These are phyloP conservation scores for Drosophila willistoni DNA, from an alignment of 1,140 invertebrate species.

Conservation along the genomic window DNA sequence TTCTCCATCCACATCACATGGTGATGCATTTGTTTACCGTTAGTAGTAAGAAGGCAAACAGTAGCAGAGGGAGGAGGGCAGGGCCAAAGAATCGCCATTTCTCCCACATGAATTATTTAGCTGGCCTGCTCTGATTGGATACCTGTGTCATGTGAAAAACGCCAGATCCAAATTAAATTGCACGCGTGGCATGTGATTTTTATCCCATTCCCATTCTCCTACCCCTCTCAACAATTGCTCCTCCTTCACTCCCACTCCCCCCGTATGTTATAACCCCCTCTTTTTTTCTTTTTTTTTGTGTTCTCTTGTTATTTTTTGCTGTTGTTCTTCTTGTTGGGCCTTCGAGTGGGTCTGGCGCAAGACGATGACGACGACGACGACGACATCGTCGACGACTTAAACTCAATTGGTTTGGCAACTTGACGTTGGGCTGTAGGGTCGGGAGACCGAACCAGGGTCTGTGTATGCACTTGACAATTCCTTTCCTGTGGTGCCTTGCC, in stretches of 20 bases:
- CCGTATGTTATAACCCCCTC: too few species aligned
- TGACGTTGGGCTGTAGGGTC: constrained; percentile 35
- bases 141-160: constrained; percentile 40
- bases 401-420: constrained; percentile 62
- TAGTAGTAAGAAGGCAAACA: background rate
- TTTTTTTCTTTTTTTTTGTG: background rate
- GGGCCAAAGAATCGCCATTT: constrained; percentile 15
- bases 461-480: constrained; percentile 49
- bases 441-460: background rate
- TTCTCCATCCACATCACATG: background rate
- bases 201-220: too few species aligned
- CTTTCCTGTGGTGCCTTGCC: constrained; percentile 27
- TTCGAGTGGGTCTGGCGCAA: constrained; percentile 23
- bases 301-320: background rate
- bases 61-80: too few species aligned
- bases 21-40: background rate
- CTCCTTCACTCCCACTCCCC: too few species aligned
- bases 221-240: too few species aligned
- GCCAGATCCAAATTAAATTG: constrained; percentile 50
- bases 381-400: constrained; percentile 6
- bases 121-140: constrained; percentile 51
- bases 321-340: constrained; percentile 4
- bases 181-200: constrained; percentile 41
- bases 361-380: background rate
- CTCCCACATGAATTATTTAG: constrained; percentile 64